Conservation (phyloP, 2,888 invertebrate species). For the Drosophila birchii region DNA sequence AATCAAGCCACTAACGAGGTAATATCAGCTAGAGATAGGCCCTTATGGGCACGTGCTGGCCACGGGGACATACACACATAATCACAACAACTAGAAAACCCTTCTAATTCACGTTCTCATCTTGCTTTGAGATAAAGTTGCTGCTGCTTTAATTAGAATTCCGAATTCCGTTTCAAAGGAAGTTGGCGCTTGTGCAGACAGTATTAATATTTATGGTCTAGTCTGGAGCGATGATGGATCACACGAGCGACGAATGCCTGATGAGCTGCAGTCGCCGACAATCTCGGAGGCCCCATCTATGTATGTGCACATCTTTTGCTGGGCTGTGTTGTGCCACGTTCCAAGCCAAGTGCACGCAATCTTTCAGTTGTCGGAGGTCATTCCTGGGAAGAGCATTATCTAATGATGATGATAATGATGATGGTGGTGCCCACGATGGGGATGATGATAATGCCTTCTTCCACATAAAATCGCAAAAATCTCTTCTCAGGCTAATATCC, state of each 20-base stretch:
- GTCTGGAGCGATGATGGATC: conserved; percentile 55
- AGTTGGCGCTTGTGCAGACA: conserved; percentile 68
- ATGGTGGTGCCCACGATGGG: conserved; percentile 38
- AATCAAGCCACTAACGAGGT: neutral
- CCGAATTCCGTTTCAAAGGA: conserved; percentile 75
- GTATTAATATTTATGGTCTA: conserved; percentile 74
- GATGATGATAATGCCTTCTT: conserved; percentile 59
- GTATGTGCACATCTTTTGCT: neutral
- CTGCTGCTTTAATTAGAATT: conserved; percentile 72
- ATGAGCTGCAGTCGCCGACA: conserved; percentile 45
- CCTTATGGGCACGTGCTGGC: conserved; percentile 66
- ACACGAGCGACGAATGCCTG: conserved; percentile 51
- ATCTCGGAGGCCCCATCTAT: conserved; percentile 20
- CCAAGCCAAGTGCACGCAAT: conserved; percentile 44
- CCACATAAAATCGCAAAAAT: conserved; percentile 54
- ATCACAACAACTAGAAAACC: conserved; percentile 5
- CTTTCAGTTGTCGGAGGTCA: conserved; percentile 44
- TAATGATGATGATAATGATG: conserved; percentile 35
- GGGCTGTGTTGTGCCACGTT: conserved; percentile 40
- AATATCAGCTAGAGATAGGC: neutral
- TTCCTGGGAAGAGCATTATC: conserved; percentile 40
- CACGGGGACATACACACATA: conserved; percentile 26
- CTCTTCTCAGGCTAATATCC: conserved; percentile 29
- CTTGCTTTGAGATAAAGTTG: conserved; percentile 66
- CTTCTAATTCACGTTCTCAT: conserved; percentile 39